Evolutionary conservation across 2,113 vertebrate genomes (phyloP).

Genomic region (Atherinomorus stipes): DNA sequence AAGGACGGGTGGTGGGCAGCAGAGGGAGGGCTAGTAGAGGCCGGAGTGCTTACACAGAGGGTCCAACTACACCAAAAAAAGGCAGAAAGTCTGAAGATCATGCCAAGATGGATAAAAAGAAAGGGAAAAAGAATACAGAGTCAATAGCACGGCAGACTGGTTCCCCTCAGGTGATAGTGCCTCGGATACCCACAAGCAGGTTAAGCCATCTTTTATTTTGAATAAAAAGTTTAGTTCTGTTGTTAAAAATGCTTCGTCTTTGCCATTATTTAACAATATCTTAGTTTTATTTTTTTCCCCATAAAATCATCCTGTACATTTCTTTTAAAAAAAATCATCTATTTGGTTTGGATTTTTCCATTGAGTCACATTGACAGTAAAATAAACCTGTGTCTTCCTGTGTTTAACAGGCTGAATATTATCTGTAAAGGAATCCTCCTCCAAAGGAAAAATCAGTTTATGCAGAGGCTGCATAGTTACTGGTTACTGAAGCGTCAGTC

Average conservation of each 20-base stretch:
- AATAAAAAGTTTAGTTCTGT: not conserved
- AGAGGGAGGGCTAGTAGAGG: constrained; percentile 79
- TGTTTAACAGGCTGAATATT: constrained; percentile 89
- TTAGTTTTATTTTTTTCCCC: not conserved
- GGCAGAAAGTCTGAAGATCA: constrained; percentile 82
- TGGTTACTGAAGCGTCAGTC: constrained; percentile 97
- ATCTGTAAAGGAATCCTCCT: constrained; percentile 92
- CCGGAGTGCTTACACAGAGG: constrained; percentile 79
- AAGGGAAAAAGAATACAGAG: constrained; percentile 87
- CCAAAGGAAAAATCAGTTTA: constrained; percentile 97
- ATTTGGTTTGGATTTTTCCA: not conserved
- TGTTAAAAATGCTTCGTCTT: not conserved
- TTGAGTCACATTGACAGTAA: not conserved
- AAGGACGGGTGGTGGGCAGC: constrained; percentile 81
- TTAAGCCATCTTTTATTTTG: constrained; percentile 61
- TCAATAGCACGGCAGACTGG: constrained; percentile 60
- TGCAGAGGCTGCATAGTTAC: constrained; percentile 95
- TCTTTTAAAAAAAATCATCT: not conserved
- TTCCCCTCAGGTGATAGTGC: constrained; percentile 84
- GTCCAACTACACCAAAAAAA: constrained; percentile 72
- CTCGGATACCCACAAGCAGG: constrained; percentile 94
- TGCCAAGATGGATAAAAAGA: constrained; percentile 86
- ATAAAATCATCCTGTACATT: not conserved
- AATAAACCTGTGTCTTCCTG: constrained; percentile 15
- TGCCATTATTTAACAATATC: not conserved